Percentiles rank a stretch among this genome's conserved stretches.
Conservation (phyloP, 2,113 vertebrate species). For the Maccullochella peelii region DNA sequence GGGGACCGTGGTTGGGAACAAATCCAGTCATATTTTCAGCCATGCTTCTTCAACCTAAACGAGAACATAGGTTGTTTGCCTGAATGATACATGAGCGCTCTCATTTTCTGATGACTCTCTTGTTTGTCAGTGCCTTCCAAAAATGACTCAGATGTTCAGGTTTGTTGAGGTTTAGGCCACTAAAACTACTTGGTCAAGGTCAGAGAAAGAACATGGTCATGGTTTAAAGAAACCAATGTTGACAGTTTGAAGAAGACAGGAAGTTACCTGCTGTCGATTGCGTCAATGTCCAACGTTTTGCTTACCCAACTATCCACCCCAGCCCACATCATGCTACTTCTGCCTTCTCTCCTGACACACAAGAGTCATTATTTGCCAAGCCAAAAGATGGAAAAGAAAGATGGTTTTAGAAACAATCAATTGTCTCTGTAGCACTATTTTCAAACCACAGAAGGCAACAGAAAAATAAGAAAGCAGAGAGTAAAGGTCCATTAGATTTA, state of each 20-base stretch:
- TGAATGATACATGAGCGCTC: too few species aligned
- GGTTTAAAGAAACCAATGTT: background rate
- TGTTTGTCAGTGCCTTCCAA: too few species aligned
- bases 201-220: background rate
- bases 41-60: too few species aligned
- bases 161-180: background rate
- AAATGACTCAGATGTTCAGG: too few species aligned
- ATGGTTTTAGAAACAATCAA: background rate
- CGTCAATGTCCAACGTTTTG: background rate
- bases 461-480: constrained; percentile 6
- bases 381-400: background rate
- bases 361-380: background rate
- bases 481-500: constrained; percentile 27
- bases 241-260: background rate
- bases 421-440: background rate
- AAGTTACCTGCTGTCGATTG: background rate
- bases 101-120: too few species aligned
- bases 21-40: too few species aligned
- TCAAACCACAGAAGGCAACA: background rate
- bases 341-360: background rate
- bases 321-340: background rate
- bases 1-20: too few species aligned
- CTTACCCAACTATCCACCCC: background rate
- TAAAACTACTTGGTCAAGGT: background rate
- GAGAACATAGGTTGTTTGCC: too few species aligned